These are phyloP conservation scores for Latrodectus geometricus DNA, from an alignment of 1,140 invertebrate species.

Conservation along the genomic window DNA sequence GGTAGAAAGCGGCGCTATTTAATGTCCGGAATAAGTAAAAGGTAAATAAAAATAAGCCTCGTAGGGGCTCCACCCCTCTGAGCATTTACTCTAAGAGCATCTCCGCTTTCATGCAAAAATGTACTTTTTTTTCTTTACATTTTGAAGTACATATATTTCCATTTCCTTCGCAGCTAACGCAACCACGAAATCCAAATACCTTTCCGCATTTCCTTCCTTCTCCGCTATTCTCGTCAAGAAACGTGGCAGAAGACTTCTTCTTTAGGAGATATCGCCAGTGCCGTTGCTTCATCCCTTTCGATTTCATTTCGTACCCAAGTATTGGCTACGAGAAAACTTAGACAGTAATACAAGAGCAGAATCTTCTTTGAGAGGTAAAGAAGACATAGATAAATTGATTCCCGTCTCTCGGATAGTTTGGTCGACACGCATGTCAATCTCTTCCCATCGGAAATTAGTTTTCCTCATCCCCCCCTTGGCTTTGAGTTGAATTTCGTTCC, in stretches of 20 bases:
- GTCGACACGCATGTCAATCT: slow-evolving; percentile 24
- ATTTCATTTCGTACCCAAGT: slow-evolving; percentile 34
- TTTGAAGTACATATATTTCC: slow-evolving; percentile 7
- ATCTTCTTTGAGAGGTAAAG: slow-evolving; percentile 21
- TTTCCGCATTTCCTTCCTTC: not conserved
- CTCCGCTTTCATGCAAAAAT: not conserved
- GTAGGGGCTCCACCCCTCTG: too few species aligned
- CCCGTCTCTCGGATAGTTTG: slow-evolving; percentile 27
- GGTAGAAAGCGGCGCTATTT: too few species aligned
- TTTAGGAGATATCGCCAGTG: not conserved
- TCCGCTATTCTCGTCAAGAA: not conserved
- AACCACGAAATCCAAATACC: slow-evolving; percentile 1
- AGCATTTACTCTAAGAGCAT: not conserved
- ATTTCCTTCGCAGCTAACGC: not conserved
- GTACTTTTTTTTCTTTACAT: not conserved
- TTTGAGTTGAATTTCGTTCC: too few species aligned
- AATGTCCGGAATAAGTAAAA: too few species aligned
- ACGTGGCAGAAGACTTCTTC: not conserved
- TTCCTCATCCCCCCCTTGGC: not conserved
- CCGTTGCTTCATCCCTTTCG: not conserved
- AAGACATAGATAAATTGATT: slow-evolving; percentile 43
- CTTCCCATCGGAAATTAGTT: slow-evolving; percentile 24
- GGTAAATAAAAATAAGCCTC: too few species aligned
- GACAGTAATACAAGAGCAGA: slow-evolving; percentile 10
- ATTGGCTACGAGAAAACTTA: not conserved